Percentiles rank a stretch among this genome's conserved stretches.
Evolutionary conservation across 2,113 vertebrate species (phyloP).

Genomic region (Lates calcarifer): DNA sequence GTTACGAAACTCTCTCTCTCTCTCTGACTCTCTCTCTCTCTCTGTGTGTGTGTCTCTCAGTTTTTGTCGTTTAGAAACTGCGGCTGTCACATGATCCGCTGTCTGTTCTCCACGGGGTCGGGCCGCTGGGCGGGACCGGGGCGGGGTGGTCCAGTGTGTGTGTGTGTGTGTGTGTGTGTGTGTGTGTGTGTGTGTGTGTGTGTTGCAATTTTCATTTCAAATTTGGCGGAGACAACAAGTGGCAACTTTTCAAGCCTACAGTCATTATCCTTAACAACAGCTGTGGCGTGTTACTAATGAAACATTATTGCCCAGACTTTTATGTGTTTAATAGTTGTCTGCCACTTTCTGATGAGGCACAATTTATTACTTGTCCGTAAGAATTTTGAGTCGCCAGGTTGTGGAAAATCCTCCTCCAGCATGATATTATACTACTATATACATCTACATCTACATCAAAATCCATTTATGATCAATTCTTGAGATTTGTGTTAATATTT

Average conservation of each 20-base stretch:
- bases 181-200: conserved; percentile 13
- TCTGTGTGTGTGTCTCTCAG: conserved; percentile 4
- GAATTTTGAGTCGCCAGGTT: neutral
- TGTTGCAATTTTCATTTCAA: conserved; percentile 45
- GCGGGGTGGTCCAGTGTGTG: conserved; percentile 64
- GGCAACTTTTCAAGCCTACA: neutral
- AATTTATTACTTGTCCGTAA: neutral
- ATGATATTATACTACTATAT: neutral
- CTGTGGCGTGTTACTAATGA: neutral
- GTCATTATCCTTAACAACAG: neutral
- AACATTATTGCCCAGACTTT: neutral
- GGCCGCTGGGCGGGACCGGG: conserved; percentile 73
- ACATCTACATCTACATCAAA: too few species aligned
- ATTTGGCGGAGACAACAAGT: conserved; percentile 12
- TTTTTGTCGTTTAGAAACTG: conserved; percentile 64
- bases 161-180: conserved; percentile 22
- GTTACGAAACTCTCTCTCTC: conserved; percentile 70
- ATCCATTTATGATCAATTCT: too few species aligned
- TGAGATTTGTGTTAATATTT: neutral
- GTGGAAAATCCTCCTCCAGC: neutral
- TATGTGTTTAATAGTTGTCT: neutral
- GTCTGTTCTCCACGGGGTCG: conserved; percentile 68
- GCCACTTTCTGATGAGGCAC: neutral
- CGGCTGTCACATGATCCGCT: conserved; percentile 78
- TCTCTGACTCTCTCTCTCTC: conserved; percentile 2